phyloP scores from a whole-genome alignment of 2,797 vertebrate genomes.

The Sebastiscus albofasciatus region DNA sequence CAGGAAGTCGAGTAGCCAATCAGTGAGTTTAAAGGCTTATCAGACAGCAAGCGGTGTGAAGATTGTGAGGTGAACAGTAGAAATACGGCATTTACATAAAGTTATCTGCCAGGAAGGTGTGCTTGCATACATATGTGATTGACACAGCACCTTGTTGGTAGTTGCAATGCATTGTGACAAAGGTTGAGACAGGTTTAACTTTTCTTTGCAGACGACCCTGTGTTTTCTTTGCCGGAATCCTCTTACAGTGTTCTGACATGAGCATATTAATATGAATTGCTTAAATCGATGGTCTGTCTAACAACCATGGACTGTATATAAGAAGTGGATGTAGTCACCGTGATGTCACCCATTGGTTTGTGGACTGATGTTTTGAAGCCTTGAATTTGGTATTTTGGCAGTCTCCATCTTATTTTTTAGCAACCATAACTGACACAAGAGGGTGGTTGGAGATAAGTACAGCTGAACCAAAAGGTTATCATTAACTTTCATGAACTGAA shows the following conservation, averaged over 20 bases:
- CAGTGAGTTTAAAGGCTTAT: neutral
- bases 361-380: fast-evolving
- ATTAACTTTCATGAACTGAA: no score
- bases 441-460: no score
- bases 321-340: no score
- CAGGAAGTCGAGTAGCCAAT: neutral
- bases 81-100: neutral
- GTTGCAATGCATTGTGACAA: neutral
- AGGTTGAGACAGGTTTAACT: neutral
- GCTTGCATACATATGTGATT: neutral
- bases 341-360: no score
- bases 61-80: neutral
- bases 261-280: neutral
- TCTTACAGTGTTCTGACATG: neutral
- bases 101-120: neutral
- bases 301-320: neutral
- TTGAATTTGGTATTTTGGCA: fast-evolving
- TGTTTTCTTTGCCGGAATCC: neutral
- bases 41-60: neutral
- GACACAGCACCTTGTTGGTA: no score
- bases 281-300: neutral
- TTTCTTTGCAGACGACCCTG: neutral
- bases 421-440: no score
- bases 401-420: no score
- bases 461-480: no score